Conservation (phyloP, 2,113 vertebrate species). For the Erythrocebus patas region DNA sequence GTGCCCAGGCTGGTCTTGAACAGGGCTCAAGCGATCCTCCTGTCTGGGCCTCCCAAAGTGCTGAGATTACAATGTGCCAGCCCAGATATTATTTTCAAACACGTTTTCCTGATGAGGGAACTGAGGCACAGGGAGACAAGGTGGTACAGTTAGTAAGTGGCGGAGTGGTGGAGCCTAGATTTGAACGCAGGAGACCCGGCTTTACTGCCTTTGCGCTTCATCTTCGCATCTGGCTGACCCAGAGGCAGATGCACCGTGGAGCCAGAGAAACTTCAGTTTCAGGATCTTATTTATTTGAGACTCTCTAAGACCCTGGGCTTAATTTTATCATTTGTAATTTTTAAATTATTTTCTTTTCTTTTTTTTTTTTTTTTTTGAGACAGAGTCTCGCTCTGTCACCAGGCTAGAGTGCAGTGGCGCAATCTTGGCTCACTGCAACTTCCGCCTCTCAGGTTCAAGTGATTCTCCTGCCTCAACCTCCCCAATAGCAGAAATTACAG, state of each 20-base stretch:
- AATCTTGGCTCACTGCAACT: too few relatives aligned
- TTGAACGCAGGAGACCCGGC: not conserved
- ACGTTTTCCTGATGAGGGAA: not conserved
- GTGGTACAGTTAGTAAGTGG: too few relatives aligned
- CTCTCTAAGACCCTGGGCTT: not conserved
- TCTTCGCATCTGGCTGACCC: not conserved
- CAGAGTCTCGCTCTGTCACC: too few relatives aligned
- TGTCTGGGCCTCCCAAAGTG: too few relatives aligned
- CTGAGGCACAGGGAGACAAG: rapidly evolving
- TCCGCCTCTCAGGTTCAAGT: too few relatives aligned
- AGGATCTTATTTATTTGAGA: not conserved
- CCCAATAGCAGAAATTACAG: too few relatives aligned
- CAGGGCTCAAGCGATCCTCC: too few relatives aligned
- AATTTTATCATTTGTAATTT: not conserved
- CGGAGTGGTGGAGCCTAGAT: not conserved
- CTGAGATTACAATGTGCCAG: too few relatives aligned
- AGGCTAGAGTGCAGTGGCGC: too few relatives aligned
- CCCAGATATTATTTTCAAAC: not conserved
- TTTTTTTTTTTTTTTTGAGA: not conserved
- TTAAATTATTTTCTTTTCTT: not conserved
- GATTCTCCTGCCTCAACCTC: too few relatives aligned
- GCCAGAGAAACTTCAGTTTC: not conserved
- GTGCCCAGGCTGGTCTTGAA: too few relatives aligned
- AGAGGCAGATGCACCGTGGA: not conserved
- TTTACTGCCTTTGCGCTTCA: not conserved